Evolutionary conservation across 2,113 vertebrate species (phyloP).

Genomic region (Myotis davidii): DNA sequence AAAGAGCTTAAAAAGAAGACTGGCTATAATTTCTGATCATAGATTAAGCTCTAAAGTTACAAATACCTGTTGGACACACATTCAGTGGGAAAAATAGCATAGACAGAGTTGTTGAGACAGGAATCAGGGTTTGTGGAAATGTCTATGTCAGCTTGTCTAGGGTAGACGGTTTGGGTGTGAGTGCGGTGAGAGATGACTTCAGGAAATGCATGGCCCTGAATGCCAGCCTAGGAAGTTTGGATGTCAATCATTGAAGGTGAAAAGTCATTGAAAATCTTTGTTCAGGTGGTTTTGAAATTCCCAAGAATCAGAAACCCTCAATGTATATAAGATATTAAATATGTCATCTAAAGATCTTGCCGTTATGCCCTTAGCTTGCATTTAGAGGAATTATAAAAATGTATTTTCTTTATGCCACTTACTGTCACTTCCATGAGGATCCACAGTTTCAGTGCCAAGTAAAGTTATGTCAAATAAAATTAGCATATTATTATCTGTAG

Average conservation of each 20-base stretch:
- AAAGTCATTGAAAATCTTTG: neutral
- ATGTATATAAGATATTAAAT: neutral
- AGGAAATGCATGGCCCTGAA: neutral
- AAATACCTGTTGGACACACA: neutral
- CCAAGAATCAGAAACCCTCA: neutral
- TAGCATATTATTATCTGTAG: neutral
- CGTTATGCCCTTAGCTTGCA: neutral
- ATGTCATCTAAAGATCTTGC: neutral
- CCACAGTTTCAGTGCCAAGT: neutral
- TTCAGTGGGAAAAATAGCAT: neutral
- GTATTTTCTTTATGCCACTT: neutral
- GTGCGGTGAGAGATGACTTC: neutral
- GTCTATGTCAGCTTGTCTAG: neutral
- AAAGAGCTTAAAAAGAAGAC: neutral
- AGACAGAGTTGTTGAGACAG: neutral
- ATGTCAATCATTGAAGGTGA: neutral
- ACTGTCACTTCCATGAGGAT: neutral
- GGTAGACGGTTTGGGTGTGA: neutral
- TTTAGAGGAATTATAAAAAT: neutral
- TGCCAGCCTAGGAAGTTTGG: neutral
- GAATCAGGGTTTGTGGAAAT: neutral
- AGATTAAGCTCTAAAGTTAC: neutral
- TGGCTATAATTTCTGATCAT: neutral
- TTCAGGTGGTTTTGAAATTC: constrained; percentile 4
- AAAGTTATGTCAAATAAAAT: constrained; percentile 14